phyloP scores from a whole-genome alignment of 2,888 invertebrate species.

The Venustoraphidia nigricollis region DNA sequence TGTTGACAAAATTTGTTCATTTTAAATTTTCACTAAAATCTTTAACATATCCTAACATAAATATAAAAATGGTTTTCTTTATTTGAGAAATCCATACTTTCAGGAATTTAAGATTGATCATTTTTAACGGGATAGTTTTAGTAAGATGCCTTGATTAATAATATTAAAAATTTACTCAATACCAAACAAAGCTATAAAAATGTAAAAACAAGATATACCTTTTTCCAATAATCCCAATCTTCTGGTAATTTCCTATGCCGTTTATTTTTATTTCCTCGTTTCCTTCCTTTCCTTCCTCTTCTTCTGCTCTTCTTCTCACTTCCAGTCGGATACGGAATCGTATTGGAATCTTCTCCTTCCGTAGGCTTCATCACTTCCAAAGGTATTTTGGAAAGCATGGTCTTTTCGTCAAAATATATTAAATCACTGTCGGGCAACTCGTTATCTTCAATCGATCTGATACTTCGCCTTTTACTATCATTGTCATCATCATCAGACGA shows the following conservation, averaged over 20 bases:
- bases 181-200: not conserved
- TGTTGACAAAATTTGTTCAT: too few species aligned
- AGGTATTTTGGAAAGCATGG: slow-evolving; percentile 4
- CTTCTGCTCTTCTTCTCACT: slow-evolving; percentile 6
- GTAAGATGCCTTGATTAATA: too few species aligned
- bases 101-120: too few species aligned
- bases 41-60: too few species aligned
- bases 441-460: slow-evolving; percentile 8
- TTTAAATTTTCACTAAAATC: too few species aligned
- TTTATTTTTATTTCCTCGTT: slow-evolving; percentile 6
- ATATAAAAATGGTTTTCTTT: too few species aligned
- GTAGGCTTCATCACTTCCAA: slow-evolving; percentile 5
- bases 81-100: too few species aligned
- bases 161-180: too few species aligned
- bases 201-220: not conserved
- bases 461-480: slow-evolving; percentile 3
- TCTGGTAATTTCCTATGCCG: slow-evolving; percentile 5
- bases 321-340: slow-evolving; percentile 9
- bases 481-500: slow-evolving; percentile 3
- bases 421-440: slow-evolving; percentile 7
- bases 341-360: slow-evolving; percentile 8
- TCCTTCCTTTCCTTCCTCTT: slow-evolving; percentile 1
- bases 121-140: too few species aligned
- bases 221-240: slow-evolving; percentile 5
- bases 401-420: slow-evolving; percentile 6